Conservation (phyloP, 2,113 vertebrate species). For the Microtus pennsylvanicus region DNA sequence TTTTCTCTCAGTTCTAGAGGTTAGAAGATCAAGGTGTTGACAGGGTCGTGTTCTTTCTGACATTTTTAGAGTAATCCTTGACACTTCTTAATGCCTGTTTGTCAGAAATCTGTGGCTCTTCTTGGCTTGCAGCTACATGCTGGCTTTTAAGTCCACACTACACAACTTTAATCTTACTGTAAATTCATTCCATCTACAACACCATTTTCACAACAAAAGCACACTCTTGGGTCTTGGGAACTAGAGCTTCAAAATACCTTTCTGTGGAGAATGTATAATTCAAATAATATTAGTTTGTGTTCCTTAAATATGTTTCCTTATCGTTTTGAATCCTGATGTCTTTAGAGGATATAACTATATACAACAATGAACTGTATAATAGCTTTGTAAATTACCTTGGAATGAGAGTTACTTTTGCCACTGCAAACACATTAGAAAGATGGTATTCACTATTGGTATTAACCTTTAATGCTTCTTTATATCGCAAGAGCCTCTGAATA, state of each 20-base stretch:
- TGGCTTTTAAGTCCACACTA: neutral
- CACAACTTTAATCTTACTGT: neutral
- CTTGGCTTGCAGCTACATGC: neutral
- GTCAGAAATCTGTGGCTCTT: neutral
- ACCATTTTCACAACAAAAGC: neutral
- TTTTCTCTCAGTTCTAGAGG: neutral
- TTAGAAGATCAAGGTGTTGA: neutral
- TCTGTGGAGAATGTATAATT: neutral
- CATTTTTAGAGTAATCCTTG: neutral
- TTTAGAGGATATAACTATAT: neutral
- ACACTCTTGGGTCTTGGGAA: neutral
- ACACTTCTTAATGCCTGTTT: neutral
- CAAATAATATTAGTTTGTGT: neutral
- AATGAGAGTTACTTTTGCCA: neutral
- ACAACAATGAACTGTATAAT: neutral
- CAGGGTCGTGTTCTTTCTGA: neutral
- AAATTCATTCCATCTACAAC: neutral
- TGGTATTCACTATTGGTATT: neutral
- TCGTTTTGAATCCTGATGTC: neutral
- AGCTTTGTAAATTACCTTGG: neutral
- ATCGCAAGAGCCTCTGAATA: conserved; percentile 20
- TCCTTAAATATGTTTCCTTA: neutral
- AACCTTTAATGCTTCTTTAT: neutral
- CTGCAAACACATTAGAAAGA: neutral
- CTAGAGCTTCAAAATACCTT: neutral